These are phyloP conservation scores for Arbacia lixula DNA, from an alignment of 53 echinoderm and acorn worm species.

Conservation along the genomic window DNA sequence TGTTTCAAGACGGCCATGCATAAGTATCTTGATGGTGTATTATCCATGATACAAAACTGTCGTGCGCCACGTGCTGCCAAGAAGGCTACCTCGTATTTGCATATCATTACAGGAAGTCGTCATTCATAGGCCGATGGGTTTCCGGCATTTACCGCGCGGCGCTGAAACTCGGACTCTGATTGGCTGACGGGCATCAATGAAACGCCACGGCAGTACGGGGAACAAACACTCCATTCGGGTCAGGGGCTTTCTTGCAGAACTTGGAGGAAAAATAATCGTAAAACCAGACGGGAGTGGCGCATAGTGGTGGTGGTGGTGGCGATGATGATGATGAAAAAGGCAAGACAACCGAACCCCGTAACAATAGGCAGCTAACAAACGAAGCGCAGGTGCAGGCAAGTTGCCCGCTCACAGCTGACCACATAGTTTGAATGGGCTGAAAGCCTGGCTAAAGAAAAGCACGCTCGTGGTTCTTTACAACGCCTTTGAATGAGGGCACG, in stretches of 20 bases:
- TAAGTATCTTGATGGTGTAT: too few species aligned
- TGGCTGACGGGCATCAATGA: slow-evolving; percentile 44
- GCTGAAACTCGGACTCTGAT: slow-evolving; percentile 13
- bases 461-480: slow-evolving; percentile 30
- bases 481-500: slow-evolving; percentile 72
- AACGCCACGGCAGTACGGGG: too few species aligned
- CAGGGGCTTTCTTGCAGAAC: slow-evolving; percentile 51
- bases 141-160: slow-evolving; percentile 48
- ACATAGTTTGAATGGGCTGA: slow-evolving; percentile 61
- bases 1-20: too few species aligned
- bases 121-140: slow-evolving; percentile 40
- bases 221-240: slow-evolving; percentile 8
- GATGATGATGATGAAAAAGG: too few species aligned
- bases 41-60: too few species aligned
- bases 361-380: slow-evolving; percentile 54
- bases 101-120: slow-evolving; percentile 41
- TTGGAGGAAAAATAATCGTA: slow-evolving; percentile 21
- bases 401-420: slow-evolving; percentile 61
- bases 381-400: slow-evolving; percentile 64
- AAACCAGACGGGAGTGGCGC: slow-evolving; percentile 17
- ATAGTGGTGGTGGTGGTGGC: background rate
- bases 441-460: slow-evolving; percentile 37
- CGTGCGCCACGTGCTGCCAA: slow-evolving; percentile 14
- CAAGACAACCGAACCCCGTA: slow-evolving; percentile 35
- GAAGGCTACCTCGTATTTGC: slow-evolving; percentile 25